phyloP scores from a whole-genome alignment of 2,113 vertebrate species.

The Rhombomys opimus region DNA sequence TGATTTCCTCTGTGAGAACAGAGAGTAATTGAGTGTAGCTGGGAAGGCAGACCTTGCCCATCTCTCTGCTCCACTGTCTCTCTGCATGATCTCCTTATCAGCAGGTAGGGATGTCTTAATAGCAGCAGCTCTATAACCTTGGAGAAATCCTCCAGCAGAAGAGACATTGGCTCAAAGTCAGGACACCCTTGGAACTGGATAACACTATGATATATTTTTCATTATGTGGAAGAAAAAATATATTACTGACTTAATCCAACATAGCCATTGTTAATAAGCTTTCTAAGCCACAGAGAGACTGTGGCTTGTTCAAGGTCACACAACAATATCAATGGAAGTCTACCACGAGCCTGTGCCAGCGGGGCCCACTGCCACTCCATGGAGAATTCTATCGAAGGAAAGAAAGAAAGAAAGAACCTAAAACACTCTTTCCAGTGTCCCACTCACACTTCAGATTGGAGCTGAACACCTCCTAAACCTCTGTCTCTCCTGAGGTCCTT shows the following conservation, averaged over 20 bases:
- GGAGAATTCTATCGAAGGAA: accelerated
- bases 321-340: neutral
- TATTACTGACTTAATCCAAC: neutral
- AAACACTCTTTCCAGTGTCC: neutral
- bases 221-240: neutral
- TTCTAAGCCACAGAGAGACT: neutral
- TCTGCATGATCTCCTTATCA: neutral
- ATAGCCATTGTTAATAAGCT: neutral
- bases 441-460: neutral
- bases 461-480: neutral
- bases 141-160: neutral
- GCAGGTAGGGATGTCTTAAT: neutral
- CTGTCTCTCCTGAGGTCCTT: neutral
- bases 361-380: neutral
- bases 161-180: neutral
- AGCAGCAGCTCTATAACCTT: neutral
- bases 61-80: neutral
- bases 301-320: neutral
- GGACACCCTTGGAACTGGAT: neutral
- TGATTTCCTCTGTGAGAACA: neutral
- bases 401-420: neutral
- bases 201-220: neutral
- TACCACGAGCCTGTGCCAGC: no score
- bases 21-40: neutral
- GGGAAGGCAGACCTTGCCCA: neutral